A percentile compares a stretch with the other conserved stretches of the same genome.
Conservation (phyloP, 2,797 vertebrate species). For the Chaetophractus vellerosus region DNA sequence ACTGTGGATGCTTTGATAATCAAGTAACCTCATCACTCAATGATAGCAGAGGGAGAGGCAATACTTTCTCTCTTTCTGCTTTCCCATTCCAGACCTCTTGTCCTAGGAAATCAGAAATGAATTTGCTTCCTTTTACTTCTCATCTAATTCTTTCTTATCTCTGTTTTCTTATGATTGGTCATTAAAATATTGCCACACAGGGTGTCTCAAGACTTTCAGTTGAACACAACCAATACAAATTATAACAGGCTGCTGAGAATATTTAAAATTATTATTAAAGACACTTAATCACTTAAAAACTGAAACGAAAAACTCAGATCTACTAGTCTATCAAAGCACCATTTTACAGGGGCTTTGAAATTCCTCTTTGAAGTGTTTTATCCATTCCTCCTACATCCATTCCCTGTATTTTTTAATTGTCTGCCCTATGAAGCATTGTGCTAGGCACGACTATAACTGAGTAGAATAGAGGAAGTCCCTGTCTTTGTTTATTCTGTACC, state of each 20-base stretch:
- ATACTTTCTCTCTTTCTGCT: rapidly evolving
- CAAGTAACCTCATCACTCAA: too few relatives aligned
- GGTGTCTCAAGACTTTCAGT: background rate
- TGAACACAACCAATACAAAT: background rate
- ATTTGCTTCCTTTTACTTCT: background rate
- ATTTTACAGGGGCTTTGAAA: background rate
- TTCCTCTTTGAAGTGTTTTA: background rate
- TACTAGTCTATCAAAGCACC: background rate
- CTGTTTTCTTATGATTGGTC: background rate
- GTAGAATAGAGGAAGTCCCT: background rate
- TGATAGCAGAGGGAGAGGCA: background rate
- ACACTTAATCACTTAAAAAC: slow-evolving; percentile 9
- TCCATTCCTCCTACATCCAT: background rate
- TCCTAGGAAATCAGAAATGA: background rate
- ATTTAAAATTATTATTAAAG: background rate
- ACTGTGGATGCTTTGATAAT: too few relatives aligned
- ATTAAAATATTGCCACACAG: background rate
- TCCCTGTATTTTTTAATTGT: background rate
- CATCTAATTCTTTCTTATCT: background rate
- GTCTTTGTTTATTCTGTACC: background rate
- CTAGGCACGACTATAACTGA: background rate
- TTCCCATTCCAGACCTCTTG: background rate
- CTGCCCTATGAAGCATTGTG: background rate
- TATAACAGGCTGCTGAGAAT: background rate
- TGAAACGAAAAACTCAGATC: background rate